Conservation (phyloP, 2,797 vertebrate genomes). For the Sebastiscus tertius region DNA sequence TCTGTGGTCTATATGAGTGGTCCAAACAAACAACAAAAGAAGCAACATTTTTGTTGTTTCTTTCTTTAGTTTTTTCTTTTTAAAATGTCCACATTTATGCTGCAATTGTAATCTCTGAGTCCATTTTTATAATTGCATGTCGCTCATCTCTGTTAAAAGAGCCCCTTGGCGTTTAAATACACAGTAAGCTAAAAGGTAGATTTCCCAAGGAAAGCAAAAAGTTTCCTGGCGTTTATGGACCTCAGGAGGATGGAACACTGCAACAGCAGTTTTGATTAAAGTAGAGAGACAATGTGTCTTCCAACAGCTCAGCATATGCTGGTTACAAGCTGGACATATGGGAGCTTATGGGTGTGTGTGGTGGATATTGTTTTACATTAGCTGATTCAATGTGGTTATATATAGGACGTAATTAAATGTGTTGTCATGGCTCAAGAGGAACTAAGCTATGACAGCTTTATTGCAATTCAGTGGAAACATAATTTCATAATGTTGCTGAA, state of each 20-base stretch:
- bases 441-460: background rate
- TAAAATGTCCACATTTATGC: background rate
- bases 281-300: constrained; percentile 4
- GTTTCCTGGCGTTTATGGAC: constrained; percentile 12
- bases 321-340: constrained; percentile 28
- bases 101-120: constrained; percentile 5
- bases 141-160: background rate
- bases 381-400: constrained; percentile 2
- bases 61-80: background rate
- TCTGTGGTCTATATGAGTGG: constrained; percentile 12
- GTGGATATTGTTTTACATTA: constrained; percentile 16
- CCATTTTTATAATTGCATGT: background rate
- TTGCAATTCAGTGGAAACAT: background rate
- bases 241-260: background rate
- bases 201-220: background rate
- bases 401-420: background rate
- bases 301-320: constrained; percentile 13
- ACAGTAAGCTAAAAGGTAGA: constrained; percentile 1
- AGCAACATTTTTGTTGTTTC: constrained; percentile 17
- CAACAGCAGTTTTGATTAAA: constrained; percentile 32
- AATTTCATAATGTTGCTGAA: background rate
- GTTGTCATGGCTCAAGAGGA: background rate
- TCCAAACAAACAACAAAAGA: constrained; percentile 9
- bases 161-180: background rate
- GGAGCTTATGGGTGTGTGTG: background rate